Conservation (phyloP, 2,797 vertebrate species). For the Mus spretus region DNA sequence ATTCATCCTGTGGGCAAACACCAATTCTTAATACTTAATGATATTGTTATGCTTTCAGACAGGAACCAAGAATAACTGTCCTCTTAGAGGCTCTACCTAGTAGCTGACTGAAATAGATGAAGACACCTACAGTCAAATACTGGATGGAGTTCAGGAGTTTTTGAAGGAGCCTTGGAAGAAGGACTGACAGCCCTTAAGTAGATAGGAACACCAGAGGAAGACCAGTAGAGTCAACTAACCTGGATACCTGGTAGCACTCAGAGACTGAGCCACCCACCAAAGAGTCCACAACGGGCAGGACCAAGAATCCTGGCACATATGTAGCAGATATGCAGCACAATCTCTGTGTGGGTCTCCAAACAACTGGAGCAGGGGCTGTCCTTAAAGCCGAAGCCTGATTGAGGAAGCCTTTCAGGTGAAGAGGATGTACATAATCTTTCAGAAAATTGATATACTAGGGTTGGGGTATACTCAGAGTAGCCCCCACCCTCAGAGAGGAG, state of each 20-base stretch:
- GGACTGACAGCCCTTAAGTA: background rate
- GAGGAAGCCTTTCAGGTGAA: background rate
- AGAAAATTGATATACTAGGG: background rate
- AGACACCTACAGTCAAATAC: background rate
- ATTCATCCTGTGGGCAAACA: background rate
- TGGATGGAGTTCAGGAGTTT: background rate
- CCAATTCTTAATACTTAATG: background rate
- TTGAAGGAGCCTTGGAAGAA: background rate
- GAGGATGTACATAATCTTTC: background rate
- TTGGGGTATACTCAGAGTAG: background rate
- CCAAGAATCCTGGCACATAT: background rate
- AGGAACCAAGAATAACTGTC: background rate
- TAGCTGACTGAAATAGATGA: background rate
- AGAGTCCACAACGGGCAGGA: fast-evolving
- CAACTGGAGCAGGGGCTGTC: background rate
- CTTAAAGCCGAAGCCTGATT: background rate
- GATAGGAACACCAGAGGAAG: background rate
- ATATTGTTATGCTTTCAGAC: background rate
- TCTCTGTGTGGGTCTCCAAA: background rate
- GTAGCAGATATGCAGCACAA: background rate
- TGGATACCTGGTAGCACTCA: background rate
- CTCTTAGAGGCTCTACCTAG: background rate
- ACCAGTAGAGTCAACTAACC: background rate
- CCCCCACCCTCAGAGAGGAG: background rate
- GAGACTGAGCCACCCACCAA: background rate